Base-by-base conservation (phyloP, 1,140 invertebrate genomes). In the Lycorma delicatula region DNA sequence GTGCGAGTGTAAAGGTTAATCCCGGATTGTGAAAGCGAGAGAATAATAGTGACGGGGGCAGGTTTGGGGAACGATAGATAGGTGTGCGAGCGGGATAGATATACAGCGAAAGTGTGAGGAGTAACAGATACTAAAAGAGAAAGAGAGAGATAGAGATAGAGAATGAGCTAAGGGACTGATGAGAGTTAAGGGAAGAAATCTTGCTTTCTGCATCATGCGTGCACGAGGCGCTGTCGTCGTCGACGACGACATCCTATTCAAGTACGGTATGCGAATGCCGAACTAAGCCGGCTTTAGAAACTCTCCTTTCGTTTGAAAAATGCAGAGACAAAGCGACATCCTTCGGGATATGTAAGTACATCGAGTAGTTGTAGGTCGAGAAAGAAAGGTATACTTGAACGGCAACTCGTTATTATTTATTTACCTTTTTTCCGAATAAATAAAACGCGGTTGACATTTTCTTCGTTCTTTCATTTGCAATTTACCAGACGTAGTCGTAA, bases 271-370 rank as follows among this genome's bases (percentile, higher is more conserved):
- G 23, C 41, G 16, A 44, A 44, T 44, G 41, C 23, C 41, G 18
- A 44, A 16, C 41, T 44, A 22, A 44, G 18, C 16, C 41, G 16
- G 41, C 13, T 44, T 44, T 44, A 20, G 5, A 44, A 22, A 44
- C 23, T 44, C 41, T 22, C 23, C 41, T 22, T 44, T 44, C 41
- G 41, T 44, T 22, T 44, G 41, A 44, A 44, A 44, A 44, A 44
- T 44, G 41, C 41, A 44, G 23, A 44, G 16, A 44, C 41, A 44
- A 44, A 44, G 41, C 41, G 18, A 20, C 41, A 44, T 44, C 41
- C 41, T 44, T 16, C 18, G 41, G 41, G 41, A 44, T 22, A n/a
- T n/a, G n/a, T n/a, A n/a, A n/a, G n/a, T n/a, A n/a, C n/a, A n/a
- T n/a, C n/a, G n/a, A n/a, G n/a, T n/a, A n/a, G n/a, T n/a, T n/a